These are phyloP conservation scores for Dione juno DNA, from an alignment of 2,888 invertebrate species.

Conservation along the genomic window DNA sequence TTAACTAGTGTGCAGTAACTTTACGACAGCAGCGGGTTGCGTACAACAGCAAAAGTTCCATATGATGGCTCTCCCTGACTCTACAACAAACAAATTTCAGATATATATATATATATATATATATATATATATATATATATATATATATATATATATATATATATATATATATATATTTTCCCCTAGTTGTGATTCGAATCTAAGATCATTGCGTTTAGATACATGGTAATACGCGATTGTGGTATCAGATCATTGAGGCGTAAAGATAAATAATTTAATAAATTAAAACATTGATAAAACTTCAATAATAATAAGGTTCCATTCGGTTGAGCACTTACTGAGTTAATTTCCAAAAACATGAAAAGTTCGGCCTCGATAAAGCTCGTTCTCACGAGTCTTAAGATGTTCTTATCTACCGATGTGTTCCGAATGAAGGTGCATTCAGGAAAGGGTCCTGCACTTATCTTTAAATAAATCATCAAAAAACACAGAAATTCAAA, in stretches of 20 bases:
- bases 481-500: conserved; percentile 9
- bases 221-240: background rate
- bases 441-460: conserved; percentile 26
- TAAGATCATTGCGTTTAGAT: too few relatives aligned
- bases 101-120: too few relatives aligned
- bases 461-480: conserved; percentile 30
- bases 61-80: too few relatives aligned
- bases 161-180: too few relatives aligned
- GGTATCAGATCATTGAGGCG: background rate
- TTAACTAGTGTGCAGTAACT: too few relatives aligned
- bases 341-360: conserved; percentile 17
- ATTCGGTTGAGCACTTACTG: background rate
- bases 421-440: conserved; percentile 18
- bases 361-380: conserved; percentile 14
- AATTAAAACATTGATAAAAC: background rate
- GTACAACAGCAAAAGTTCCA: too few relatives aligned
- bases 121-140: too few relatives aligned
- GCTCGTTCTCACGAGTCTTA: conserved; percentile 19
- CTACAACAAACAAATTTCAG: too few relatives aligned
- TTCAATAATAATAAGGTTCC: conserved; percentile 11
- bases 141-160: too few relatives aligned
- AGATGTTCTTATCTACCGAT: conserved; percentile 19
- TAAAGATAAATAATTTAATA: background rate
- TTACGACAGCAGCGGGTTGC: too few relatives aligned
- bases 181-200: too few relatives aligned